phyloP scores from a whole-genome alignment of 2,113 vertebrate genomes.

The Burhinus oedicnemus region DNA sequence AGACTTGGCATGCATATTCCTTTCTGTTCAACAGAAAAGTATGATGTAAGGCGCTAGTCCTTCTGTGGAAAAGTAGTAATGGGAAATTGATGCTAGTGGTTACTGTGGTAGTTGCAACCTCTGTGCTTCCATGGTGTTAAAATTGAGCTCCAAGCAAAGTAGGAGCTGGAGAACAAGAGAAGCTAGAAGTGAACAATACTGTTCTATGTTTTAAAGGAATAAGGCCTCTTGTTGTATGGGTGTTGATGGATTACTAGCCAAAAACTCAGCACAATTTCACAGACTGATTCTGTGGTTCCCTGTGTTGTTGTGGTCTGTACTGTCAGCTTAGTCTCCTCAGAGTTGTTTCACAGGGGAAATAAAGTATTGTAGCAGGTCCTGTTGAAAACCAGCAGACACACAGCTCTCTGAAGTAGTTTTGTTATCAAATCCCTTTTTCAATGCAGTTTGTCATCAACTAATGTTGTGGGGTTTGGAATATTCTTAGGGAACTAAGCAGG shows the following conservation, averaged over 20 bases:
- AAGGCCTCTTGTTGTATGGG: not conserved
- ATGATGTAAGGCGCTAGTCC: accelerated
- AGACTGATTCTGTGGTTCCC: not conserved
- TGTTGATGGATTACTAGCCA: not conserved
- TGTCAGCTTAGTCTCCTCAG: not conserved
- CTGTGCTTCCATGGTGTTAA: not conserved
- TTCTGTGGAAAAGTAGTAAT: not conserved
- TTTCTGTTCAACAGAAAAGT: not conserved
- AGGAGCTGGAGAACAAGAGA: not conserved
- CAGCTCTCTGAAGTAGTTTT: not conserved
- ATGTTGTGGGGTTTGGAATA: not conserved
- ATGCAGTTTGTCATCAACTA: not conserved
- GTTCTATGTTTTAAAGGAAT: not conserved
- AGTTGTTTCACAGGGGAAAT: not conserved
- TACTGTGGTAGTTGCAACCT: not conserved
- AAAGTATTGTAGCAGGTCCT: not conserved
- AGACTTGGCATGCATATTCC: not conserved
- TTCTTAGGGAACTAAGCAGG: not conserved
- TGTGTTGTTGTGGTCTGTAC: not conserved
- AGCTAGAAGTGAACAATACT: not conserved
- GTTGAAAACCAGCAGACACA: not conserved
- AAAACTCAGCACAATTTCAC: not conserved
- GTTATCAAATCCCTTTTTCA: not conserved
- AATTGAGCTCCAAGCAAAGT: not conserved
- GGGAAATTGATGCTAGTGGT: not conserved